These are phyloP conservation scores for Tragelaphus buxtoni DNA, from an alignment of 2,113 vertebrate genomes.

Conservation along the genomic window DNA sequence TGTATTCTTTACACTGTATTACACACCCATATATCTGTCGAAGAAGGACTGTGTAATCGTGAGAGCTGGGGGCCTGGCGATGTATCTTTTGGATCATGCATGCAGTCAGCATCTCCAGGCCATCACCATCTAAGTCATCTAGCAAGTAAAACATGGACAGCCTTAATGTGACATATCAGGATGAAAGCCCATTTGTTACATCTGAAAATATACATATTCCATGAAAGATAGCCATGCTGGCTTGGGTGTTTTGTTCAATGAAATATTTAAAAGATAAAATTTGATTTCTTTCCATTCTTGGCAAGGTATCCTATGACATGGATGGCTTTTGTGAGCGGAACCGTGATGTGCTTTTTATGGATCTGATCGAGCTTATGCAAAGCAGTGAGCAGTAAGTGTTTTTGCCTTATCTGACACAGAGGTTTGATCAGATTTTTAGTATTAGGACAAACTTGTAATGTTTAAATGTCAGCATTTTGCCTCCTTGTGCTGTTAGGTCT, in stretches of 20 bases:
- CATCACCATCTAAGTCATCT: background rate
- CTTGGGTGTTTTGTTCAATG: background rate
- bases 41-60: background rate
- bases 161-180: background rate
- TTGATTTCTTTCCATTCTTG: constrained; percentile 58
- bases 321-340: constrained; percentile 99
- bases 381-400: constrained; percentile 96
- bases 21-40: background rate
- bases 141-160: background rate
- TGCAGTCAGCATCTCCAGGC: background rate
- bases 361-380: constrained; percentile 98
- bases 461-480: background rate
- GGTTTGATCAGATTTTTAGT: background rate
- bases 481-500: background rate
- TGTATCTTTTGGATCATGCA: too few relatives aligned
- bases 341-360: constrained; percentile 96
- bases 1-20: background rate
- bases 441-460: background rate
- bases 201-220: background rate
- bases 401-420: background rate
- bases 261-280: background rate
- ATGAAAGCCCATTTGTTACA: background rate
- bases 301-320: constrained; percentile 96
- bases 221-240: background rate
- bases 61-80: background rate